Evolutionary conservation across 2,113 vertebrate genomes (phyloP), one percentile per base, ranked within the genome.

Genomic region (Nibea coibor): DNA sequence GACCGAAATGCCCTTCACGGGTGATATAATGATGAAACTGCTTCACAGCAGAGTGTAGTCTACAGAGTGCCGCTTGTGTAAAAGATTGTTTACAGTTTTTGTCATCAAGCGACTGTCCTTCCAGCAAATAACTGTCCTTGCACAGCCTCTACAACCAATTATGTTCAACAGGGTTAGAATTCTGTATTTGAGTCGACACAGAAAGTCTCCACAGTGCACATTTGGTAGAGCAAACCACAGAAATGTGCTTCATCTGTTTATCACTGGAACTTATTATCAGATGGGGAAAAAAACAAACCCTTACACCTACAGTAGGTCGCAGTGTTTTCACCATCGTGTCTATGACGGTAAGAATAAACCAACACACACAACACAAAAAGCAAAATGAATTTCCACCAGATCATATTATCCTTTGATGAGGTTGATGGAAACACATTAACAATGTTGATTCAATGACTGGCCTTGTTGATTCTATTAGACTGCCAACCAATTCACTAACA

Each of bases 401-500:
- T 72, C 61, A 67, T 20, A 50, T 4, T 58, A 42, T 47, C n/a
- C 59, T 81, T 51, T 53, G 43, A 75, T 53, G 58, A 47, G 10
- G 35, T 19, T 56, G 42, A 84, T 59, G 22, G 56, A 58, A 71
- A 67, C 3, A 20, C 45, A 58, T 75, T 51, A 72, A 22, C 61
- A 22, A 24, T 63, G 31, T 72, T 47, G 72, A 78, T 66, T 69
- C 50, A 59, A 22, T 65, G 59, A n/a, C 69, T 53, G 54, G 35
- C 14, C n/a, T 47, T 28, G 26, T 51, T 54, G 45, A 72, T 84
- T 87, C 57, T 20, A 43, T 76, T 42, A 54, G 51, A 20, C 73
- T 54, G 54, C 70, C 39, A 85, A 66, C 66, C 79, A 73, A 64
- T 78, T 78, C 62, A 39, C 61, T 43, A 43, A 62, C 69, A 75